Evolutionary conservation across 2,113 vertebrate species (phyloP).

Genomic region (Lophotis ruficrista): DNA sequence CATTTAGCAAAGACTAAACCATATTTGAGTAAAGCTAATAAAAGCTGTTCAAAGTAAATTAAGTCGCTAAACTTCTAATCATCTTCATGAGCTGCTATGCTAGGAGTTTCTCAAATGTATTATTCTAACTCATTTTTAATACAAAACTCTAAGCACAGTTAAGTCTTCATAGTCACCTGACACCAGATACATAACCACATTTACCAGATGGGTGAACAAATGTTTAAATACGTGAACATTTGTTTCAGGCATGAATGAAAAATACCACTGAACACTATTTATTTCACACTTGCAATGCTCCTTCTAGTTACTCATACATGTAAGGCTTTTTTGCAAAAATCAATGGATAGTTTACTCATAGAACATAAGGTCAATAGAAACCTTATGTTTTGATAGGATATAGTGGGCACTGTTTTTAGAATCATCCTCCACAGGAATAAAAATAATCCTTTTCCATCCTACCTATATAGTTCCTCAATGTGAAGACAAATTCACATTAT

Average conservation of each 20-base stretch:
- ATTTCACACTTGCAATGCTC: slow-evolving; percentile 50
- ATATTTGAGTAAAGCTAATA: neutral
- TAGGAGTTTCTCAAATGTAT: neutral
- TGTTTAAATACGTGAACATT: slow-evolving; percentile 39
- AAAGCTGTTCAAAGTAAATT: neutral
- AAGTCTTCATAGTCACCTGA: neutral
- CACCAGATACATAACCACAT: neutral
- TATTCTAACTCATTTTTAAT: neutral
- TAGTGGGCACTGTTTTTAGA: slow-evolving; percentile 5
- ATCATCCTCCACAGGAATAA: neutral
- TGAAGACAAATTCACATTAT: neutral
- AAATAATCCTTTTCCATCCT: neutral
- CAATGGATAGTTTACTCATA: slow-evolving; percentile 3
- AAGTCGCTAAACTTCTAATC: neutral
- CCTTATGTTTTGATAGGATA: slow-evolving; percentile 3
- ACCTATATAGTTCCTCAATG: neutral
- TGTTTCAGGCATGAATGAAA: slow-evolving; percentile 29
- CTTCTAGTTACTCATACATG: neutral
- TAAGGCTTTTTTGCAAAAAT: slow-evolving; percentile 6
- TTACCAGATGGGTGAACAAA: slow-evolving; percentile 62
- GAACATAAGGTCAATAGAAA: slow-evolving; percentile 2
- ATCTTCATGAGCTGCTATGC: neutral
- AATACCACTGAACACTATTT: slow-evolving; percentile 27
- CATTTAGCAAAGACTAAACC: neutral
- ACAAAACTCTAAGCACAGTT: neutral